A percentile compares a stretch with the other conserved stretches of the same genome.
These are phyloP conservation scores for Neoniphon sammara DNA, from an alignment of 2,797 vertebrate species.

Conservation along the genomic window DNA sequence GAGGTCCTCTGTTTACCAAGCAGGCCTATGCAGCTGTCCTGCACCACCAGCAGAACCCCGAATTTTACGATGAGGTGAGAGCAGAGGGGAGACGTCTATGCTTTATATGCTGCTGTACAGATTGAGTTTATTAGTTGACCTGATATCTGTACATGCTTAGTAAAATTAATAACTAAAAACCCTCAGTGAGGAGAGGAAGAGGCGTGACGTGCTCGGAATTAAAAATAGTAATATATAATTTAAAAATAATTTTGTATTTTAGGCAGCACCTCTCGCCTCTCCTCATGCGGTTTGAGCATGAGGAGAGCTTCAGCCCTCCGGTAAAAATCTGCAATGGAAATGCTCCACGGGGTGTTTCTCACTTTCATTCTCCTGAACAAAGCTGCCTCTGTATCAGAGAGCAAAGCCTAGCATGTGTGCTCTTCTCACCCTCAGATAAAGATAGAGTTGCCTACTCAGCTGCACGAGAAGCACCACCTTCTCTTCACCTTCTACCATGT, in stretches of 20 bases:
- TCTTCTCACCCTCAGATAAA: constrained; percentile 86
- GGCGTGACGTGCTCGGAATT: no score
- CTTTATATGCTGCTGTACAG: background rate
- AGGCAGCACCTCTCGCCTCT: no score
- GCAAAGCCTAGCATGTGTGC: constrained; percentile 25
- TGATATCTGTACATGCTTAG: background rate
- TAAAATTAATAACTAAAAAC: background rate
- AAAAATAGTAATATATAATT: no score
- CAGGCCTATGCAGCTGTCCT: constrained; percentile 90
- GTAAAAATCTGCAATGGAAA: constrained; percentile 26
- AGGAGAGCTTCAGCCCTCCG: no score
- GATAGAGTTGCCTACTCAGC: constrained; percentile 94
- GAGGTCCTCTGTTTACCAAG: constrained; percentile 89
- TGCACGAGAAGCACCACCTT: constrained; percentile 95
- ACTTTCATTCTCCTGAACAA: constrained; percentile 26
- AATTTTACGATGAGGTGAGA: constrained; percentile 96
- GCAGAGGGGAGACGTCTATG: no score
- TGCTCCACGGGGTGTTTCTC: constrained; percentile 1
- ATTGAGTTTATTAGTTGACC: background rate
- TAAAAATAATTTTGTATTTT: no score
- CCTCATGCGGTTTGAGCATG: constrained; percentile 9
- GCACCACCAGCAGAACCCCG: constrained; percentile 98
- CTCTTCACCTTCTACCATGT: constrained; percentile 96
- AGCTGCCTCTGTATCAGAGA: constrained; percentile 17
- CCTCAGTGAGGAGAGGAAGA: no score